Base-by-base conservation (phyloP, 2,888 invertebrate genomes). In the Orthosia gracilis region DNA sequence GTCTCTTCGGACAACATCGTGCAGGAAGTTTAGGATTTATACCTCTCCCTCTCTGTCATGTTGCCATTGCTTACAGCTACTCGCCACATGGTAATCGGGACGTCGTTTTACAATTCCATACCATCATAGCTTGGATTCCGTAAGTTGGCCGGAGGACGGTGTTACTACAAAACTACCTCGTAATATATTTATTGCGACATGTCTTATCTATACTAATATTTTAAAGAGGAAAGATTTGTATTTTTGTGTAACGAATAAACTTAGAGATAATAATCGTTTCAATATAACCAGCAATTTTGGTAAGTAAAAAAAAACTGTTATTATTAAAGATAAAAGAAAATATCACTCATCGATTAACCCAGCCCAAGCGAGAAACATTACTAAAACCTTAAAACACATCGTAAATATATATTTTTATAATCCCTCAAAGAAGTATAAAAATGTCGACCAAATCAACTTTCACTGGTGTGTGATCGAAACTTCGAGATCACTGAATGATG, bases 401-500 rank as follows among this genome's bases (percentile, higher is more conserved):
- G 21, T 50, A 15, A 49, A 47, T 47, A 47, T 26, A 26, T 26
- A 26, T 1, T 2, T 26, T 26, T 26, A 26, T 3, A 26, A 26
- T 26, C 26, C 40, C 1, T 47, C 54, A 49, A 73, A n/a, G 12
- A 47, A 45, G 15, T 15, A 45, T 55, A 69, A 70, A 78, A 45
- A 79, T 26, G 18, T 69, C 40, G 68, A 62, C 57, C 68, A 69
- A 62, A 73, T 58, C 80, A 83, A 73, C 80, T 84, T 80, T 80
- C 84, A 72, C 80, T 58, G 13, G 31, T 50, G 45, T n/a, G 61
- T 52, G 64, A 61, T 72, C 58, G 83, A 62, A 72, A 58, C 57
- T 83, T 83, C 80, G 73, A 83, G 84, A 80, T 69, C 57, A 73
- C 9, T 21, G 47, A 52, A 47, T 64, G 64, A 68, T 58, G 65